Evolutionary conservation across 2,113 vertebrate genomes (phyloP).

Genomic region (Pseudopipra pipra): DNA sequence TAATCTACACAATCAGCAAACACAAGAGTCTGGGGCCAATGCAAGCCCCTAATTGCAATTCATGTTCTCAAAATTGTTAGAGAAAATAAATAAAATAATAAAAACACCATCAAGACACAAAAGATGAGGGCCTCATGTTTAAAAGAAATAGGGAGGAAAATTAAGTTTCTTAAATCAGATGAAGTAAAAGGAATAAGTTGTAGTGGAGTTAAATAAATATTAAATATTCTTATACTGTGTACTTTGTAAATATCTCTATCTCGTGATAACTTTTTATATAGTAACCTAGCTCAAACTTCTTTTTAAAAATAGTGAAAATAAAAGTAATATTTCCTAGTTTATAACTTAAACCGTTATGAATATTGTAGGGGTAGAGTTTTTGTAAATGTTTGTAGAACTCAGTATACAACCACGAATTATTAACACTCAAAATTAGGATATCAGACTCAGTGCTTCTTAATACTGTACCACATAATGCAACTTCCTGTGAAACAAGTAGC

Average conservation of each 20-base stretch:
- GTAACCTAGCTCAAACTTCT: not conserved
- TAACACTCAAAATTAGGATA: fast-evolving
- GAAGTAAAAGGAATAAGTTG: not conserved
- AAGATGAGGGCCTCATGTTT: not conserved
- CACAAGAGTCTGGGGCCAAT: not conserved
- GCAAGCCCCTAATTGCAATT: not conserved
- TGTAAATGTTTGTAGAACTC: not conserved
- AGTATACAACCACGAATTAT: not conserved
- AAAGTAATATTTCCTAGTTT: not conserved
- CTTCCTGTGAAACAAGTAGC: not conserved
- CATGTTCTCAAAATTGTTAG: not conserved
- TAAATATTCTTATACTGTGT: not conserved
- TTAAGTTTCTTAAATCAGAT: not conserved
- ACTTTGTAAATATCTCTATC: not conserved
- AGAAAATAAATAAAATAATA: not conserved
- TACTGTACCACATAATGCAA: not conserved
- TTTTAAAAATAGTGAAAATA: not conserved
- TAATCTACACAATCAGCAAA: not conserved
- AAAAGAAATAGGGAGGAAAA: not conserved
- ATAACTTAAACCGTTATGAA: not conserved
- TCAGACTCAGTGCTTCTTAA: not conserved
- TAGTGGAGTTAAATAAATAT: not conserved
- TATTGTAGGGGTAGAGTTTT: not conserved
- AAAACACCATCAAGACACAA: not conserved
- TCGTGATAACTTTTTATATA: not conserved